A percentile compares a stretch with the other conserved stretches of the same genome.
These are phyloP conservation scores for Sarcophaga carnaria DNA, from an alignment of 2,888 invertebrate species.

Conservation along the genomic window DNA sequence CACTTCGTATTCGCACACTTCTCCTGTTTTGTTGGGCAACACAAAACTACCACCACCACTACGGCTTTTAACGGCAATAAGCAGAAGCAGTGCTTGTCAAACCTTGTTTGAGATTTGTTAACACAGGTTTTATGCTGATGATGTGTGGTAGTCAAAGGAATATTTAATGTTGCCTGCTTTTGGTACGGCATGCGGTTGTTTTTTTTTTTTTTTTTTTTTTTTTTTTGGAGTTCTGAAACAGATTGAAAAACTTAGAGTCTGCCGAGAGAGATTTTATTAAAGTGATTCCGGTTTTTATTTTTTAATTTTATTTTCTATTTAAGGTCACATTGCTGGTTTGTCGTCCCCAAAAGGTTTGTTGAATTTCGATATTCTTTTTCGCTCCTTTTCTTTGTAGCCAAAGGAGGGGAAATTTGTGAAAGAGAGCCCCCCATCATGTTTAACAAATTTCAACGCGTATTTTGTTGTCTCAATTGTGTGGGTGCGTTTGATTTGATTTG, in stretches of 20 bases:
- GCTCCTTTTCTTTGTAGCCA: conserved; percentile 7
- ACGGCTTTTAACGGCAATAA: background rate
- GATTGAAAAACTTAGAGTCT: conserved; percentile 16
- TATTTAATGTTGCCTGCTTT: conserved; percentile 57
- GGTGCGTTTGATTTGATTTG: conserved; percentile 60
- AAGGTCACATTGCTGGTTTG: conserved; percentile 60
- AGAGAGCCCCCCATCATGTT: conserved; percentile 64
- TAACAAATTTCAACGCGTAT: conserved; percentile 68
- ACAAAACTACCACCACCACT: conserved; percentile 15
- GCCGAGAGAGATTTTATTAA: too few relatives aligned
- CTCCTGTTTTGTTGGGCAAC: conserved; percentile 11
- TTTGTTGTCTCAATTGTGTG: conserved; percentile 67
- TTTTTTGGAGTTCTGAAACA: conserved; percentile 1
- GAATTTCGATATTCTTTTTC: background rate
- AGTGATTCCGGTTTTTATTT: conserved; percentile 23
- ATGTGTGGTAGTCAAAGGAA: background rate
- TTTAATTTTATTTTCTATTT: conserved; percentile 21
- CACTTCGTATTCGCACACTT: background rate
- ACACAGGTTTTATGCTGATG: conserved; percentile 59
- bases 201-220: background rate
- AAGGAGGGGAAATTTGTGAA: conserved; percentile 63
- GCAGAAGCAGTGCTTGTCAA: conserved; percentile 64
- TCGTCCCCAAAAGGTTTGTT: conserved; percentile 38
- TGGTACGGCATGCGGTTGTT: conserved; percentile 37
- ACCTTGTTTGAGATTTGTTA: conserved; percentile 28